A percentile compares a stretch with the other conserved stretches of the same genome.
Evolutionary conservation across 2,113 vertebrate species (phyloP).

Genomic region (Cairina moschata): DNA sequence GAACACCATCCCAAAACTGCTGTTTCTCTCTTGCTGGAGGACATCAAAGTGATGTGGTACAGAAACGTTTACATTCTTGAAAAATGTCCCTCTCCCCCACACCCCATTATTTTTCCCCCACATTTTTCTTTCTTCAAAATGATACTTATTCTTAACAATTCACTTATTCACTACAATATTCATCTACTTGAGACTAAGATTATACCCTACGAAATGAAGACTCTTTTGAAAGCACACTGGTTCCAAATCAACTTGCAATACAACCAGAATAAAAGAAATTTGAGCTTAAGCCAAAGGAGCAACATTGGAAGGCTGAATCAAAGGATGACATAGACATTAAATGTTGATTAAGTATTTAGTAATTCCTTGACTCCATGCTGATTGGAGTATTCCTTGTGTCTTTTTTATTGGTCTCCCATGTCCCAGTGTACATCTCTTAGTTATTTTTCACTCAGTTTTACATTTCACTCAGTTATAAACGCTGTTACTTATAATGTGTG

Average conservation of each 20-base stretch:
- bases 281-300: background rate
- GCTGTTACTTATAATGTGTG: background rate
- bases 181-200: constrained; percentile 17
- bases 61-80: background rate
- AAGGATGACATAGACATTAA: background rate
- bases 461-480: background rate
- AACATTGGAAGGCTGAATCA: background rate
- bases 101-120: no score
- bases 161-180: constrained; percentile 9
- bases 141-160: constrained; percentile 31
- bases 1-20: background rate
- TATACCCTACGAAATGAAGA: constrained; percentile 10
- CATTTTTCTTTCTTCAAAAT: constrained; percentile 11
- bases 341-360: constrained; percentile 48
- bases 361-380: background rate
- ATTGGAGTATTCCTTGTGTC: background rate
- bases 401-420: background rate
- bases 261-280: background rate
- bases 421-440: background rate
- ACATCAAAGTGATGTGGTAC: background rate
- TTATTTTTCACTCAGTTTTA: no score
- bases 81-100: background rate
- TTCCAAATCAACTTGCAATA: background rate
- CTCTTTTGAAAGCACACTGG: background rate
- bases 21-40: background rate